Conservation (phyloP, 2,888 invertebrate genomes). For the Eupithecia dodoneata region DNA sequence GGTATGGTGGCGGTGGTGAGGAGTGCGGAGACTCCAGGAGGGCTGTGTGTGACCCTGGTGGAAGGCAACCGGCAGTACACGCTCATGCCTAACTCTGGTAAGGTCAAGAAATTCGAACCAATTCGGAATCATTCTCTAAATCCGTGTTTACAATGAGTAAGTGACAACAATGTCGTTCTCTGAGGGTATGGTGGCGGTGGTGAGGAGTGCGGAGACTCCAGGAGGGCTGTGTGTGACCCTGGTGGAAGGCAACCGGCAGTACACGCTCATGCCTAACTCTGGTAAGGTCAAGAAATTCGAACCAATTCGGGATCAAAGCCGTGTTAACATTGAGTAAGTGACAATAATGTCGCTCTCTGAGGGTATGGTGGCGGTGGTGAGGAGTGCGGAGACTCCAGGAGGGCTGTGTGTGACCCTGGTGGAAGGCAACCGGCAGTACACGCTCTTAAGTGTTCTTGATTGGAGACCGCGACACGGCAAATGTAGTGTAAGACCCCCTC, state of each 20-base stretch:
- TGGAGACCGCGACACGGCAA: too few relatives aligned
- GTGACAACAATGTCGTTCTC: conserved; percentile 48
- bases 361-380: conserved; percentile 71
- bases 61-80: conserved; percentile 65
- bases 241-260: conserved; percentile 61
- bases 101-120: conserved; percentile 1
- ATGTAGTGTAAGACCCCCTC: too few relatives aligned
- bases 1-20: conserved; percentile 72
- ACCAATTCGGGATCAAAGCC: too few relatives aligned
- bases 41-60: conserved; percentile 64
- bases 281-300: conserved; percentile 39
- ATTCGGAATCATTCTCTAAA: too few relatives aligned
- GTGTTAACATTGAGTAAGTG: too few relatives aligned
- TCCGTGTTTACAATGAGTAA: too few relatives aligned
- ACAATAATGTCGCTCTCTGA: conserved; percentile 53
- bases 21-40: conserved; percentile 54
- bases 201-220: conserved; percentile 60
- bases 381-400: conserved; percentile 56
- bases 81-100: conserved; percentile 59
- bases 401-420: conserved; percentile 64
- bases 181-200: conserved; percentile 70
- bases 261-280: conserved; percentile 61
- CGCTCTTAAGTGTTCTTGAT: conserved; percentile 41
- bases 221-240: conserved; percentile 62
- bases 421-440: conserved; percentile 63